A percentile compares a stretch with the other conserved stretches of the same genome.
Conservation (phyloP, 2,113 vertebrate genomes). For the Thymallus thymallus region DNA sequence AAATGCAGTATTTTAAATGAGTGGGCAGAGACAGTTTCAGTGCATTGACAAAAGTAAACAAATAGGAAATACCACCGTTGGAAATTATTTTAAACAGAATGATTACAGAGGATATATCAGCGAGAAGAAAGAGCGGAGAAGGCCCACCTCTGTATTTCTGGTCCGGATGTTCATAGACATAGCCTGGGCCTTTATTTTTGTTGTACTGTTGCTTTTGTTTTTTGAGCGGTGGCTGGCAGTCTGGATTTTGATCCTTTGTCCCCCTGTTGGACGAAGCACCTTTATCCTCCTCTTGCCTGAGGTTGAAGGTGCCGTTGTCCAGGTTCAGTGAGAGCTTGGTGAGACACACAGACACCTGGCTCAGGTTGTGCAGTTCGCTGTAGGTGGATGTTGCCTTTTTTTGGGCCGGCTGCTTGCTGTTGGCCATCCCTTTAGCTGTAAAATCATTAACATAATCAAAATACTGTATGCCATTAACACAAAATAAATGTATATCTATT, state of each 20-base stretch:
- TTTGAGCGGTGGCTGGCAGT: conserved; percentile 27
- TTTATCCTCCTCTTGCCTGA: neutral
- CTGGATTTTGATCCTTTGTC: neutral
- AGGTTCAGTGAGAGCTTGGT: conserved; percentile 31
- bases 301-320: conserved; percentile 9
- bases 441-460: too few relatives aligned
- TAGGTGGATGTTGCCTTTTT: neutral
- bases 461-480: too few relatives aligned
- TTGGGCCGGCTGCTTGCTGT: neutral
- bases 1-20: neutral
- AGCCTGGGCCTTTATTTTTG: neutral
- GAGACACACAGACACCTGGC: conserved; percentile 15
- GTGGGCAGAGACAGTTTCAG: neutral
- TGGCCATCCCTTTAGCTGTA: neutral
- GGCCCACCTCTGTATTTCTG: conserved; percentile 60
- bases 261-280: neutral
- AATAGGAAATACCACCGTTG: neutral
- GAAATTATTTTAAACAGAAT: too few relatives aligned
- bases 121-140: neutral
- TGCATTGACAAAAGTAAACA: neutral
- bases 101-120: neutral
- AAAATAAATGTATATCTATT: too few relatives aligned
- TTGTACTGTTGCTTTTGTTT: conserved; percentile 10
- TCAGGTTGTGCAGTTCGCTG: conserved; percentile 10
- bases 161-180: conserved; percentile 55